These are phyloP conservation scores for Sardinella longiceps DNA, from an alignment of 2,797 vertebrate species.

Conservation along the genomic window DNA sequence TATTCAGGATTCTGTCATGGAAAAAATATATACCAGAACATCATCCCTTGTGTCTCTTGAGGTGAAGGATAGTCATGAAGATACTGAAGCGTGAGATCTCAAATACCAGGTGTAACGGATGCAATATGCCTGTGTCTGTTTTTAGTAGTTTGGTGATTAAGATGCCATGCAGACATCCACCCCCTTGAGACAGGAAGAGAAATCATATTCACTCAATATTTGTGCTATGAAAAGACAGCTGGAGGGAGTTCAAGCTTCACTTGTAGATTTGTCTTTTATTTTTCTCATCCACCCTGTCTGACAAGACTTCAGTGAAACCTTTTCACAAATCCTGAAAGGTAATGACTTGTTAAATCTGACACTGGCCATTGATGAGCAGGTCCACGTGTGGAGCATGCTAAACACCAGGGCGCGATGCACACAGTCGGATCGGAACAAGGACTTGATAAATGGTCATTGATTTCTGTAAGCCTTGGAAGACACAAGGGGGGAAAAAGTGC, in stretches of 20 bases:
- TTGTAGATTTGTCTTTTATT: slow-evolving; percentile 30
- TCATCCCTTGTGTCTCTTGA: neutral
- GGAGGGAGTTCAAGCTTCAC: slow-evolving; percentile 29
- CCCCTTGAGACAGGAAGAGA: neutral
- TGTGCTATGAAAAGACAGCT: neutral
- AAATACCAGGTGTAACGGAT: neutral
- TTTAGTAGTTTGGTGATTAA: neutral
- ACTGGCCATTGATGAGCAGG: slow-evolving; percentile 53
- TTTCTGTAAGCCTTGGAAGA: slow-evolving; percentile 61
- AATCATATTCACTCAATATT: neutral
- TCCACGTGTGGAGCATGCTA: slow-evolving; percentile 57
- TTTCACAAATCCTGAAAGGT: slow-evolving; percentile 55
- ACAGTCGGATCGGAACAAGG: slow-evolving; percentile 57
- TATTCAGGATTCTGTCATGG: neutral
- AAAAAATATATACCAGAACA: neutral
- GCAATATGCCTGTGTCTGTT: neutral
- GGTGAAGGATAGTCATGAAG: neutral
- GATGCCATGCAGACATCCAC: neutral
- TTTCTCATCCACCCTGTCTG: slow-evolving; percentile 44
- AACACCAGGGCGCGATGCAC: slow-evolving; percentile 61
- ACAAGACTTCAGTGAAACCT: slow-evolving; percentile 42
- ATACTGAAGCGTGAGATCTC: neutral
- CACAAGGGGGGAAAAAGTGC: slow-evolving; percentile 57
- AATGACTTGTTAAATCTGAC: slow-evolving; percentile 41
- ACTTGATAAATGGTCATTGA: slow-evolving; percentile 67